phyloP scores from a whole-genome alignment of 2,113 vertebrate species.

The Hippocampus comes region DNA sequence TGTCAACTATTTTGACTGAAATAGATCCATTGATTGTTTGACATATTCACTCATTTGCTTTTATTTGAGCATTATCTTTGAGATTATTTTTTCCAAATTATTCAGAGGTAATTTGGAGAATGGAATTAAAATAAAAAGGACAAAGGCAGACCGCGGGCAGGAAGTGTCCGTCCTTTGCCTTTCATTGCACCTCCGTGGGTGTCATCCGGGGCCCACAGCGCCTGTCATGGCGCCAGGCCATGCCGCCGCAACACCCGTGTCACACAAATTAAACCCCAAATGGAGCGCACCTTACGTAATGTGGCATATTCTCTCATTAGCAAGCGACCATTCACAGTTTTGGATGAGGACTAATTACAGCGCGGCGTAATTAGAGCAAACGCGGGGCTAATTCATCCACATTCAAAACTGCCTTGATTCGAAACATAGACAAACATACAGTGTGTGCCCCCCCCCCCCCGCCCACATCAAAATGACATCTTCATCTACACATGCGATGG shows the following conservation, averaged over 20 bases:
- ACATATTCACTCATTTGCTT: too few relatives aligned
- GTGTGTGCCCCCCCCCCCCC: slow-evolving; percentile 9
- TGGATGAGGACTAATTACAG: slow-evolving; percentile 45
- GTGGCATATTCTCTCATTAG: slow-evolving; percentile 64
- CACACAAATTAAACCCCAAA: slow-evolving; percentile 60
- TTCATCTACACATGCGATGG: slow-evolving; percentile 18
- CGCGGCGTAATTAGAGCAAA: slow-evolving; percentile 41
- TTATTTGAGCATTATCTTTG: too few relatives aligned
- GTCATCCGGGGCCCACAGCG: slow-evolving; percentile 22
- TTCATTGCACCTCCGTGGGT: slow-evolving; percentile 22
- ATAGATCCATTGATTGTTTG: too few relatives aligned
- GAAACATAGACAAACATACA: slow-evolving; percentile 9
- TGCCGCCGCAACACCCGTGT: slow-evolving; percentile 46
- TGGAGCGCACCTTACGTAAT: slow-evolving; percentile 61
- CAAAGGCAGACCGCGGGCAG: background rate
- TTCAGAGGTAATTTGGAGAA: background rate
- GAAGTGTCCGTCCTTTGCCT: slow-evolving; percentile 9
- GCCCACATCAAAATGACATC: slow-evolving; percentile 19
- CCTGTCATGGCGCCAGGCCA: slow-evolving; percentile 29
- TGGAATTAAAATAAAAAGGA: background rate
- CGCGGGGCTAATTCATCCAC: slow-evolving; percentile 41
- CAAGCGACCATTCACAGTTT: slow-evolving; percentile 34
- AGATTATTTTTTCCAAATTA: too few relatives aligned
- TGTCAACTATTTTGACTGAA: too few relatives aligned
- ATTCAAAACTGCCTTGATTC: slow-evolving; percentile 44